Evolutionary conservation across 1,140 invertebrate genomes (phyloP), one percentile per base, ranked within the genome.

Genomic region (Drosophila ohnishii): DNA sequence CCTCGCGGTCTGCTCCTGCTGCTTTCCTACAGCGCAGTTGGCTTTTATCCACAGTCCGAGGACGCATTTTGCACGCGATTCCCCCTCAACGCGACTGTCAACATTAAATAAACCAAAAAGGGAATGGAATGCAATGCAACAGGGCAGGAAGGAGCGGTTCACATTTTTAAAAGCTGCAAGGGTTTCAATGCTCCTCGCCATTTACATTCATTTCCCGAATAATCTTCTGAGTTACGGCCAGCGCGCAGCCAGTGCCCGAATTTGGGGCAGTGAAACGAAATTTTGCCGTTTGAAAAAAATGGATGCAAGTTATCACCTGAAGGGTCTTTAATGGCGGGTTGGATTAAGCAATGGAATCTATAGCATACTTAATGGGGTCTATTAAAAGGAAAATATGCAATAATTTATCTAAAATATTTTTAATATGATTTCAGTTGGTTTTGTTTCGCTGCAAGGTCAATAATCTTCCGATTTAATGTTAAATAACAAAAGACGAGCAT

Each of bases 121-220:
- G 40, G 10, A 45, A 22, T 28, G 45, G 13, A 25, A 25, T 28
- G 37, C 32, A 40, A 70, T 37, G 44, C 53, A 64, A 64, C 47
- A 62, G 57, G 58, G 69, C 35, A 39, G 58, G 30, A 53, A 56
- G 34, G 51, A 44, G 60, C 45, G 60, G 40, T 51, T 45, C 72
- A 40, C 71, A 40, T 75, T 73, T 76, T 74, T 70, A 63, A 86
- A 75, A 71, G 73, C 74, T 85, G 61, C 53, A 51, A 61, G 63
- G 74, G 69, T 82, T 84, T 86, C 75, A 55, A 85, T 86, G 78
- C 82, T 61, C 55, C 62, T 62, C 63, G 62, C 82, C 69, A 85
- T 85, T 85, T 87, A 85, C 83, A 85, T 87, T 61, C 70, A 87
- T 87, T 82, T 74, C 58, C 61, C 28, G 74, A 60, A 84, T 79